A percentile compares a stretch with the other conserved stretches of the same genome.
These are phyloP conservation scores for Nebria salina DNA, from an alignment of 2,888 invertebrate genomes.

Conservation along the genomic window DNA sequence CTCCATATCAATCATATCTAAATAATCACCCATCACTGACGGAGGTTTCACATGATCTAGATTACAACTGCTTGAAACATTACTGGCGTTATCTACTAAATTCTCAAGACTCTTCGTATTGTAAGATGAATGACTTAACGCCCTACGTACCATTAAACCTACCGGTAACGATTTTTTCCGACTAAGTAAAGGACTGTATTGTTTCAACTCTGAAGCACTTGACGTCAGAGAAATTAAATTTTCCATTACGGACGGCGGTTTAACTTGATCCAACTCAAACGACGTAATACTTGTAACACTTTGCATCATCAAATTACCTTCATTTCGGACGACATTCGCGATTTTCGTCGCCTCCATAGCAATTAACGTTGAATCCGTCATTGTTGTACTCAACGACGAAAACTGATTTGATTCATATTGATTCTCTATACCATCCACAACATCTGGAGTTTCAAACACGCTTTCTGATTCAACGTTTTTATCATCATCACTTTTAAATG, in stretches of 20 bases:
- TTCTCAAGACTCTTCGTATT: conserved; percentile 57
- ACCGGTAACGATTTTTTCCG: conserved; percentile 76
- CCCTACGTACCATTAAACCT: conserved; percentile 76
- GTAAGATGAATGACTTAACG: conserved; percentile 67
- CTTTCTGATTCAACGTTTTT: conserved; percentile 45
- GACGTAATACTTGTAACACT: conserved; percentile 68
- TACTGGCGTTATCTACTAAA: conserved; percentile 48
- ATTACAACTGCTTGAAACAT: conserved; percentile 67
- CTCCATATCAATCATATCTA: conserved; percentile 76
- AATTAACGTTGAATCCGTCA: conserved; percentile 77
- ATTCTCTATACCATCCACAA: conserved; percentile 45
- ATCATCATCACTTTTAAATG: conserved; percentile 71
- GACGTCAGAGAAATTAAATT: conserved; percentile 68
- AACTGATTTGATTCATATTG: conserved; percentile 43
- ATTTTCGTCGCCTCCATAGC: conserved; percentile 80
- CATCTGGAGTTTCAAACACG: conserved; percentile 34
- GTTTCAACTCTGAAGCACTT: conserved; percentile 48
- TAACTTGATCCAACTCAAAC: conserved; percentile 77
- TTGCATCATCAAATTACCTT: conserved; percentile 65
- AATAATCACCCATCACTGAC: conserved; percentile 70
- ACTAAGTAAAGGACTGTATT: conserved; percentile 55
- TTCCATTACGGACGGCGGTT: conserved; percentile 82
- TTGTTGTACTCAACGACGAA: conserved; percentile 66
- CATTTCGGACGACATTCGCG: conserved; percentile 66
- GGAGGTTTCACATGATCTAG: conserved; percentile 86